These are phyloP conservation scores for Venustaconcha ellipsiformis DNA, from an alignment of 1,140 invertebrate genomes.

Conservation along the genomic window DNA sequence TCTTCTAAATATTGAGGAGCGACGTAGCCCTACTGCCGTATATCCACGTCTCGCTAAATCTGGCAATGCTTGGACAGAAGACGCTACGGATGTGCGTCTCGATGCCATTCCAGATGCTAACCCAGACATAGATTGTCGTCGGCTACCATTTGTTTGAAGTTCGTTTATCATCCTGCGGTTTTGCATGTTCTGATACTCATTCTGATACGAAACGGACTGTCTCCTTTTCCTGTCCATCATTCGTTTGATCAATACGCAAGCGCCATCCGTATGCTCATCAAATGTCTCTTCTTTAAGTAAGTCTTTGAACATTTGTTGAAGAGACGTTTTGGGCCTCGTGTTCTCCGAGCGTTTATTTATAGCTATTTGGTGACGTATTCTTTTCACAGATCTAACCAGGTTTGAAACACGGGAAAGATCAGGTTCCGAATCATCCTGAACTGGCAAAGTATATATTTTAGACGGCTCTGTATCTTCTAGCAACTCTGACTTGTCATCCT, in stretches of 20 bases:
- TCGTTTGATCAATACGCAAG: conserved; percentile 48
- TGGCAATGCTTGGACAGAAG: too few relatives aligned
- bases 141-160: too few relatives aligned
- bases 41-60: too few relatives aligned
- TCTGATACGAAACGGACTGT: conserved; percentile 9
- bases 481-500: conserved; percentile 32
- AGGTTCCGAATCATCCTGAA: conserved; percentile 29
- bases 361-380: conserved; percentile 44
- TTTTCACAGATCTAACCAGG: conserved; percentile 43
- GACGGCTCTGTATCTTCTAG: conserved; percentile 16
- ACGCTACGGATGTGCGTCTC: too few relatives aligned
- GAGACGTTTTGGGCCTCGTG: conserved; percentile 32
- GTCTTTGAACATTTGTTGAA: conserved; percentile 44
- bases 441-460: conserved; percentile 18
- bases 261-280: conserved; percentile 50
- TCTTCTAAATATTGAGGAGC: too few relatives aligned
- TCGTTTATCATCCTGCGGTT: too few relatives aligned
- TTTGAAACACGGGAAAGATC: conserved; percentile 44
- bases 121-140: too few relatives aligned
- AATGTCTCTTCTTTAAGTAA: conserved; percentile 31
- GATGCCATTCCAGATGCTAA: too few relatives aligned
- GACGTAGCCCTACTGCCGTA: too few relatives aligned
- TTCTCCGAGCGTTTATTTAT: conserved; percentile 40
- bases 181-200: too few relatives aligned
- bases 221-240: conserved; percentile 47